These are phyloP conservation scores for Odontocolon sp. DNA, from an alignment of 2,888 invertebrate species.

Conservation along the genomic window DNA sequence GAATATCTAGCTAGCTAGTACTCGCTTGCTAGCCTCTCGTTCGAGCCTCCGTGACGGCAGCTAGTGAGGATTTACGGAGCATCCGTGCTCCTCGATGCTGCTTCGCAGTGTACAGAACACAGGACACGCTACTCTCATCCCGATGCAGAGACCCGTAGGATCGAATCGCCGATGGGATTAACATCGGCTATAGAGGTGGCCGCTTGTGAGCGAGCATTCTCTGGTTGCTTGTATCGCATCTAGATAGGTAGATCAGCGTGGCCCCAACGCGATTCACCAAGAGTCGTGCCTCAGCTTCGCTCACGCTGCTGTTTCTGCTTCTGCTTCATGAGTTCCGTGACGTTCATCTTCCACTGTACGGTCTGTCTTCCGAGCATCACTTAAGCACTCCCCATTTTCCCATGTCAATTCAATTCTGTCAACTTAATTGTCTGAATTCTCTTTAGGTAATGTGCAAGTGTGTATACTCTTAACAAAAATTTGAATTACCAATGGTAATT, in stretches of 20 bases:
- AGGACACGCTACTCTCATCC: conserved; percentile 65
- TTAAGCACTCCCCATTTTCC: conserved; percentile 51
- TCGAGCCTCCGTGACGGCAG: conserved; percentile 75
- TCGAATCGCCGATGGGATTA: conserved; percentile 79
- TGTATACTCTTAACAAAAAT: not conserved
- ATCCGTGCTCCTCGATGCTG: conserved; percentile 63
- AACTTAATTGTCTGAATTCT: conserved; percentile 40
- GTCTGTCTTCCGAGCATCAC: conserved; percentile 56
- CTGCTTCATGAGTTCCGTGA: conserved; percentile 75
- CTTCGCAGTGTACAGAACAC: conserved; percentile 69
- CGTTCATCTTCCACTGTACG: conserved; percentile 65
- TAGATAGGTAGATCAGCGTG: conserved; percentile 63
- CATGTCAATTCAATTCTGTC: conserved; percentile 36
- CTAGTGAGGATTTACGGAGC: conserved; percentile 78
- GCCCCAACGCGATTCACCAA: conserved; percentile 64
- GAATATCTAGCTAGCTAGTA: conserved; percentile 49
- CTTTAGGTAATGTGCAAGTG: not conserved
- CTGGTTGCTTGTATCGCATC: conserved; percentile 56
- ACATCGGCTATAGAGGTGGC: conserved; percentile 69
- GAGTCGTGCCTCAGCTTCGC: conserved; percentile 75
- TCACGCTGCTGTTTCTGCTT: conserved; percentile 70
- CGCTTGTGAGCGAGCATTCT: conserved; percentile 72
- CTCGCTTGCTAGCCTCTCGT: conserved; percentile 63
- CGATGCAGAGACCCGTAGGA: conserved; percentile 68
- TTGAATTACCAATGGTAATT: too few species aligned